Conservation (phyloP, 2,113 vertebrate species). For the Anseranas semipalmata region DNA sequence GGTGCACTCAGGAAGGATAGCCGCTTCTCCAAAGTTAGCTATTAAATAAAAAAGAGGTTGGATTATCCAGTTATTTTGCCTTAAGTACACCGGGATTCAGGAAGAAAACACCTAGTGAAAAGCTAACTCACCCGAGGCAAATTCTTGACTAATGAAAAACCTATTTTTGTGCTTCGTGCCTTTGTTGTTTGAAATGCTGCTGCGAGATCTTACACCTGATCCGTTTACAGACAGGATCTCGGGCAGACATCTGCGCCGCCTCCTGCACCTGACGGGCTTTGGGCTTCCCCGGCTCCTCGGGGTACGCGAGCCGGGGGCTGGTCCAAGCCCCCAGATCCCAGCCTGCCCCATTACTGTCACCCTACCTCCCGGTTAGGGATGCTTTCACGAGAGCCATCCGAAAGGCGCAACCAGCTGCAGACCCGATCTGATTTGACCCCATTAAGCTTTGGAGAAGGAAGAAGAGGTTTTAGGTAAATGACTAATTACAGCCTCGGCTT, state of each 20-base stretch:
- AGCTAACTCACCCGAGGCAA: not conserved
- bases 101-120: not conserved
- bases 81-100: fast-evolving
- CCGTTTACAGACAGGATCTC: fast-evolving
- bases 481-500: not conserved
- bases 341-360: fast-evolving
- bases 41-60: not conserved
- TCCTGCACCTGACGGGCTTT: not conserved
- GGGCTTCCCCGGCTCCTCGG: fast-evolving
- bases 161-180: not conserved
- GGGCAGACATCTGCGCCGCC: not conserved
- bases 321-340: not conserved
- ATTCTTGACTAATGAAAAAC: not conserved
- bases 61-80: not conserved
- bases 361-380: not conserved
- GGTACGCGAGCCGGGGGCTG: fast-evolving
- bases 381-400: fast-evolving
- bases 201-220: not conserved
- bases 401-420: not conserved
- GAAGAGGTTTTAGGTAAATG: not conserved
- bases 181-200: fast-evolving
- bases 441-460: not conserved
- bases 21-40: not conserved
- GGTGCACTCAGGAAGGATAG: not conserved
- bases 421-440: fast-evolving